Evolutionary conservation across 2,888 invertebrate genomes (phyloP), one percentile per base, ranked within the genome.

Genomic region (Elmis aenea): DNA sequence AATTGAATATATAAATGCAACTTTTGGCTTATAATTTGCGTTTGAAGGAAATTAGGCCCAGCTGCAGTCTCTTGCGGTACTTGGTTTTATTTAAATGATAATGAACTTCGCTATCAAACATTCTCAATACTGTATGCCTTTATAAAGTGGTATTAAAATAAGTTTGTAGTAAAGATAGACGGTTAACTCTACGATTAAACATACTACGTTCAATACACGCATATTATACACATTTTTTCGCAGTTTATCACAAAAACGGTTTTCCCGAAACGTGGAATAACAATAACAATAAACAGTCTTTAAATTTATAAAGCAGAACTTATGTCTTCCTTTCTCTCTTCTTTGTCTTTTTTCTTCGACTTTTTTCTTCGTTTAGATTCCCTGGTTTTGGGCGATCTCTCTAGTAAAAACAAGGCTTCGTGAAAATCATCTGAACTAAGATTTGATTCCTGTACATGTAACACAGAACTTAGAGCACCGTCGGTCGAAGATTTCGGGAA

Each of bases 401-500:
- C 74, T 33, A 73, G 54, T 13, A 76, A 61, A 48, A 75, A 75
- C 12, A 75, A 59, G 12, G 74, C 74, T 55, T 75, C 75, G 53
- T 75, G 75, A 51, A 75, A 75, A 55, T 74, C 74, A 51, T 76
- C 75, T 3, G 74, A 73, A 52, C 74, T 74, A 13, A 74, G 55
- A 54, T 73, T 74, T 11, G 73, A 71, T 48, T 75, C 74, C 55
- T 74, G 73, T 15, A 75, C 71, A 55, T 74, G 74, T 30, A 76
- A 60, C 24, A 75, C 74, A 2, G 74, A 74, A 56, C 74, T 74
- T n/a, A 76, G 60, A 23, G 73, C 74, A 3, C 74, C 74, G 47
- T 76, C 75, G 8, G 75, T 74, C 11, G 74, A 74, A 4, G 74
- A 74, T 57, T 74, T 74, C 9, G 74, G 74, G 55, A 75, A 74